Evolutionary conservation across 2,797 vertebrate genomes (phyloP).

Genomic region (Phyllotis vaccarum): DNA sequence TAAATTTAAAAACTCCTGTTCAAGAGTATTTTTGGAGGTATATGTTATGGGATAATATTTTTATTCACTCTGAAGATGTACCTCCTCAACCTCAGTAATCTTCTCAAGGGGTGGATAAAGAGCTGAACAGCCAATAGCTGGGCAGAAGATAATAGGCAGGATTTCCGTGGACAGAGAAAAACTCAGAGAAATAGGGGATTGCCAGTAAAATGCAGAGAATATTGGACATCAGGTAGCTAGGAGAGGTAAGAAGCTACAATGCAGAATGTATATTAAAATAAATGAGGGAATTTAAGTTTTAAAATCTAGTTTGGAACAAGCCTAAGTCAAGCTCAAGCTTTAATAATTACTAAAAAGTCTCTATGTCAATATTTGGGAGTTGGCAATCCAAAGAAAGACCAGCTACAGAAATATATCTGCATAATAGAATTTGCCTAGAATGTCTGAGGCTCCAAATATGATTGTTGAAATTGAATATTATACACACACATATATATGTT

Average conservation of each 20-base stretch:
- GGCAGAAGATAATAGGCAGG: not conserved
- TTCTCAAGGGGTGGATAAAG: not conserved
- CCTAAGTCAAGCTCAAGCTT: not conserved
- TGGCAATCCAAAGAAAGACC: not conserved
- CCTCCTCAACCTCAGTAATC: not conserved
- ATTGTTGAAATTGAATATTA: not conserved
- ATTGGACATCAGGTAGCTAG: not conserved
- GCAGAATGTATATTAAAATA: not conserved
- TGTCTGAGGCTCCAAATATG: not conserved
- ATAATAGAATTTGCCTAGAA: not conserved
- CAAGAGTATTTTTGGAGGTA: not conserved
- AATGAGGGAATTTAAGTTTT: not conserved
- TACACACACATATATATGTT: not conserved
- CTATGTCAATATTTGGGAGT: not conserved
- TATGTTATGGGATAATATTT: not conserved
- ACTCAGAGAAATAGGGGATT: not conserved
- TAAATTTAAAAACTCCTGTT: not conserved
- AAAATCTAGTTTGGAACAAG: not conserved
- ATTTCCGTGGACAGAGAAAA: not conserved
- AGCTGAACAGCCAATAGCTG: not conserved
- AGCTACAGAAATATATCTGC: not conserved
- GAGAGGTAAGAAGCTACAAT: not conserved
- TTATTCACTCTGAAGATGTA: not conserved
- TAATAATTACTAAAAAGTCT: not conserved
- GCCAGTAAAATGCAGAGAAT: not conserved